Base-by-base conservation (phyloP, 2,888 invertebrate genomes). In the Sminthurides aquaticus region DNA sequence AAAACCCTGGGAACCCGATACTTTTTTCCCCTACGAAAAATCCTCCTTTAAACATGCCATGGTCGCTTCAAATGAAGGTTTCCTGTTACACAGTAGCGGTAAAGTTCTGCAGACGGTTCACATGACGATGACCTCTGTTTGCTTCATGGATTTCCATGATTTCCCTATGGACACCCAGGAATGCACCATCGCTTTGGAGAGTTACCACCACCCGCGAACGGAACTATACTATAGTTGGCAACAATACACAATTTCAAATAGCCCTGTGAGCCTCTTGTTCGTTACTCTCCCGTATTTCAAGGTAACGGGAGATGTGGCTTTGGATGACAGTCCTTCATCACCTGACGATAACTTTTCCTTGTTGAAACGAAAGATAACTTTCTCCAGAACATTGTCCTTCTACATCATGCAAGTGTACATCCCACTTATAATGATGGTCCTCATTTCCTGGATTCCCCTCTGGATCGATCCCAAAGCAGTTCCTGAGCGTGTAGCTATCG, bases 161-260 rank as follows among this genome's bases (percentile, higher is more conserved):
- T 62, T 57, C 27, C 62, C 62, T 2, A 24, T 62, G 27, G 62
- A 62, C 49, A 57, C 57, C 0, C 62, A 62, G 27, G 26, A 43
- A 15, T 62, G 62, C 25, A 18, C 29, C 3, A 49, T 62, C 26
- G n/a, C 1, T 15, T 25, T 62, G 3, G 48, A 20, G 20, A 62
- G 48, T 20, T 62, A 48, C 43, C 49, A 49, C 25, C 27, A 34
- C 27, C 18, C 34, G 2, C 15, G 8, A 3, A 26, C 15, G 3
- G 60, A 60, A 2, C 11, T 60, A 2, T 2, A 26, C 15, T 60
- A 60, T n/a, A n/a, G 24, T 11, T 60, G 60, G 60, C 27, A 34
- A 11, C 5, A 34, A 5, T 34, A 11, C 15, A 11, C 43, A 5
- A 11, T 34, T 5, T 34, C 43, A 15, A 34, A 5, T 5, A 15